A percentile compares a stretch with the other conserved stretches of the same genome.
Evolutionary conservation across 2,113 vertebrate species (phyloP).

Genomic region (Saguinus midas): DNA sequence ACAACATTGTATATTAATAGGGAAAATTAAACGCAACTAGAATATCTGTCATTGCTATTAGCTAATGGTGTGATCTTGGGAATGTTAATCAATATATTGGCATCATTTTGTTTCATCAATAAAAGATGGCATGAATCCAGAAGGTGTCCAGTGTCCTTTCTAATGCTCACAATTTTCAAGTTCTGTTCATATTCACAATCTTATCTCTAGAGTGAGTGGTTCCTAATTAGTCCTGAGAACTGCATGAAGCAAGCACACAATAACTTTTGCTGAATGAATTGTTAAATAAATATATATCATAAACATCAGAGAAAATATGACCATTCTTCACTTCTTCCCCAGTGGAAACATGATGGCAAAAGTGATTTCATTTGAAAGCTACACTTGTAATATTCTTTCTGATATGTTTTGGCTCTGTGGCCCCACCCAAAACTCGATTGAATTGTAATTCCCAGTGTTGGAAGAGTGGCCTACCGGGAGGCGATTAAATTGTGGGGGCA

Average conservation of each 20-base stretch:
- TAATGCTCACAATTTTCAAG: neutral
- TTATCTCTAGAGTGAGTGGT: neutral
- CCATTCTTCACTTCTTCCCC: neutral
- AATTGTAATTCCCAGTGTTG: too few species aligned
- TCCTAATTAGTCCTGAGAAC: neutral
- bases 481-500: too few species aligned
- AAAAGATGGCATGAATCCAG: neutral
- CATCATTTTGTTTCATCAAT: neutral
- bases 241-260: neutral
- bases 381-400: neutral
- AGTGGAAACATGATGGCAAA: neutral
- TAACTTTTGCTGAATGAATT: neutral
- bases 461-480: too few species aligned
- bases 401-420: too few species aligned
- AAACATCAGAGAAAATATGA: neutral
- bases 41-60: neutral
- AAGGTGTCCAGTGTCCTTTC: neutral
- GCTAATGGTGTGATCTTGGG: neutral
- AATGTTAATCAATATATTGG: neutral
- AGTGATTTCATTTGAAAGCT: neutral
- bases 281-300: neutral
- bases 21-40: neutral
- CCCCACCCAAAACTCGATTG: too few species aligned
- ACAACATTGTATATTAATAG: neutral
- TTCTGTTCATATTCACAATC: neutral